These are phyloP conservation scores for Caerostris darwini DNA, from an alignment of 1,140 invertebrate genomes.

Conservation along the genomic window DNA sequence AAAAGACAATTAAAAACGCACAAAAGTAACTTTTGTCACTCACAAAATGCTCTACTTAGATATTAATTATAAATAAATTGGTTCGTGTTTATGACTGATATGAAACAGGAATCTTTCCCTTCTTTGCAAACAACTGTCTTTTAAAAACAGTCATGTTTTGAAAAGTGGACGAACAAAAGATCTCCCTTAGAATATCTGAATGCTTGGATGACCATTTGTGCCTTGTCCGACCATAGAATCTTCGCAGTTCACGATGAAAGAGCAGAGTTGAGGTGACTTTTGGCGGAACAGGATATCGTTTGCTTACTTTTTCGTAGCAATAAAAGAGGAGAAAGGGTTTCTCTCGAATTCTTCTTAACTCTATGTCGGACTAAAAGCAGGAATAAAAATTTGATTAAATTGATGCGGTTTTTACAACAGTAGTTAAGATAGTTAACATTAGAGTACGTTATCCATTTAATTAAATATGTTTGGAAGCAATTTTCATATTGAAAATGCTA, in stretches of 20 bases:
- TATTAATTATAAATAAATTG: slow-evolving; percentile 54
- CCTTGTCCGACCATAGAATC: background rate
- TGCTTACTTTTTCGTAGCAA: background rate
- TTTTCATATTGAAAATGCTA: background rate
- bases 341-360: too few species aligned
- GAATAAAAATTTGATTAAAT: background rate
- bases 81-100: slow-evolving; percentile 5
- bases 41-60: slow-evolving; percentile 20
- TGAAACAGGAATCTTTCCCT: slow-evolving; percentile 36
- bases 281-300: background rate
- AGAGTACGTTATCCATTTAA: background rate
- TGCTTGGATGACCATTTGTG: slow-evolving; percentile 51
- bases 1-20: background rate
- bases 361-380: too few species aligned
- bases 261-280: background rate
- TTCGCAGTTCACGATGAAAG: background rate
- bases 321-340: background rate
- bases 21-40: slow-evolving; percentile 18
- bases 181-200: background rate
- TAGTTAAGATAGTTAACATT: background rate
- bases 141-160: background rate
- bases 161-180: slow-evolving; percentile 28
- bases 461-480: background rate
- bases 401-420: background rate
- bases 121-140: background rate